A percentile compares a stretch with the other conserved stretches of the same genome.
phyloP scores from a whole-genome alignment of 2,797 vertebrate genomes.

The Alfaro cultratus region DNA sequence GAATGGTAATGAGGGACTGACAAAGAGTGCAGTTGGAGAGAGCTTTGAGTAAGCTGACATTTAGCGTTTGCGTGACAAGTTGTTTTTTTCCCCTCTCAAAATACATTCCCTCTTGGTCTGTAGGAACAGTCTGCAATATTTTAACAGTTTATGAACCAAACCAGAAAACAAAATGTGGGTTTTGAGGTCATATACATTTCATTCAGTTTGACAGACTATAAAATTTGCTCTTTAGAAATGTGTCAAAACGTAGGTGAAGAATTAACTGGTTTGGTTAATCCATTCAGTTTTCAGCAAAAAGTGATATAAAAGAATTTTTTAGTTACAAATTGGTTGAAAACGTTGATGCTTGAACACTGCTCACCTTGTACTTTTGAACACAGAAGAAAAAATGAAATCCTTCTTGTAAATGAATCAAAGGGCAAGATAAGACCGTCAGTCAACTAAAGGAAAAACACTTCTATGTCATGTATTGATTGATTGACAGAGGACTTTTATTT shows the following conservation, averaged over 20 bases:
- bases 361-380: neutral
- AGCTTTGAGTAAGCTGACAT: slow-evolving; percentile 36
- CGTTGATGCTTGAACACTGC: slow-evolving; percentile 10
- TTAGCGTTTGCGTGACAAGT: slow-evolving; percentile 28
- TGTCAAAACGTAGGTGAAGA: slow-evolving; percentile 5
- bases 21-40: slow-evolving; percentile 42
- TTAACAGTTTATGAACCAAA: neutral
- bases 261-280: neutral
- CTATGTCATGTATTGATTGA: neutral
- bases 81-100: neutral
- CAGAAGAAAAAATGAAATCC: neutral
- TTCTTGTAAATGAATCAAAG: neutral
- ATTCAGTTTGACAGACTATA: neutral
- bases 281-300: neutral
- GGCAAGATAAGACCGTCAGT: neutral
- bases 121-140: neutral
- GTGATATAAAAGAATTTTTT: slow-evolving; percentile 23
- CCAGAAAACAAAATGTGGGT: neutral
- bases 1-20: slow-evolving; percentile 64
- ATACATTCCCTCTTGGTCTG: neutral
- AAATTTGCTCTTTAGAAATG: neutral
- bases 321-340: slow-evolving; percentile 14
- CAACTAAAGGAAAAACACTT: neutral
- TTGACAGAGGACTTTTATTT: neutral
- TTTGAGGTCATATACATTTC: neutral